These are phyloP conservation scores for Chaetops frenatus DNA, from an alignment of 2,113 vertebrate genomes.

Conservation along the genomic window DNA sequence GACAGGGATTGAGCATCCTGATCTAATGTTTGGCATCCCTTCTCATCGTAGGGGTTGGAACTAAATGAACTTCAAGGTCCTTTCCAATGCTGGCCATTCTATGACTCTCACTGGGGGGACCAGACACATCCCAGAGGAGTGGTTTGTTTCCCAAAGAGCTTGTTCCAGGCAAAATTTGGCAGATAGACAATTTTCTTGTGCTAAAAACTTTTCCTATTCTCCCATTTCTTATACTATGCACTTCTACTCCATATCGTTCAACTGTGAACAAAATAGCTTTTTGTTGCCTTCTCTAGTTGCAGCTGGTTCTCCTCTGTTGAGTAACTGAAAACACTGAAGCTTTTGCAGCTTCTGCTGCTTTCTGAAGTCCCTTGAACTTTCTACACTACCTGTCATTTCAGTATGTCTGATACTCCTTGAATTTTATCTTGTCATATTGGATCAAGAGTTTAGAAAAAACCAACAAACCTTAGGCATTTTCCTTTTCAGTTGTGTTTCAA, in stretches of 20 bases:
- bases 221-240: neutral
- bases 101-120: neutral
- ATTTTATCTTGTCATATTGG: neutral
- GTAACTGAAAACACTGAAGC: neutral
- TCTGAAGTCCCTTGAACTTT: neutral
- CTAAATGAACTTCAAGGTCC: neutral
- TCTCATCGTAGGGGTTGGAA: neutral
- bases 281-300: neutral
- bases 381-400: neutral
- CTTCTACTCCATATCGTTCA: neutral
- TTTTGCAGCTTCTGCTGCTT: neutral
- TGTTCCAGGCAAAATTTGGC: neutral
- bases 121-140: neutral
- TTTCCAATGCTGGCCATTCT: neutral
- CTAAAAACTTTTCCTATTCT: neutral
- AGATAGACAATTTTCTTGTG: neutral
- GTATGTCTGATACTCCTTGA: neutral
- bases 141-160: neutral
- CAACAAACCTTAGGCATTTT: neutral
- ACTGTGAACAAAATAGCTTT: neutral
- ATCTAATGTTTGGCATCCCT: neutral
- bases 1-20: neutral
- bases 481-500: neutral
- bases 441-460: neutral
- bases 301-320: neutral